Evolutionary conservation across 2,888 invertebrate genomes (phyloP), one percentile per base, ranked within the genome.

Genomic region (Tetragonula carbonaria): DNA sequence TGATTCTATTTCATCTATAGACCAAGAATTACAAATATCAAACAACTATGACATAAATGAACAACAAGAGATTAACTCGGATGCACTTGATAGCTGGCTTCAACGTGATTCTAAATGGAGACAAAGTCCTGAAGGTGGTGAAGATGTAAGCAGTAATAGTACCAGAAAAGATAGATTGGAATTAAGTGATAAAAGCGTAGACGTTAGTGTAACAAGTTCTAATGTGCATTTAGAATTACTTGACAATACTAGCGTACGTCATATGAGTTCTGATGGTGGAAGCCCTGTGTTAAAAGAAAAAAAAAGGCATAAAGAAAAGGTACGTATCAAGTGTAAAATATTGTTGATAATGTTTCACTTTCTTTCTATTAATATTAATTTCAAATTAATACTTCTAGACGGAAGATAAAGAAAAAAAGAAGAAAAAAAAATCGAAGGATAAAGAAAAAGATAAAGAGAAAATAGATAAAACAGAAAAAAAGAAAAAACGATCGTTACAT

Each of bases 91-190:
- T 87, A 95, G 94, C 72, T 97, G 97, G 97, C 95, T 96, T 50
- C 95, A 95, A 38, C 95, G 96, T 0, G 97, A 97, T 93, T 96
- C 96, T 0, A 97, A 96, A 91, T 96, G 96, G 93, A 95, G 97
- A 81, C 95, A 97, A 89, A 97, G 97, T 68, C 97, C 97, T 0
- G 97, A 97, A 95, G 97, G 97, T 95, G 95, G 95, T 18, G 95
- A 95, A 89, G 96, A 96, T 91, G 95, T 95, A 59, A 95, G 95
- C 85, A 95, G 95, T 81, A 95, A 94, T 81, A 95, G 95, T 13
- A 94, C 94, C 1, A 95, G 95, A 83, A 95, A 95, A 88, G 95
- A 96, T 82, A 95, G 95, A 79, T 81, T 93, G 28, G 94, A 94
- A 75, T 80, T 94, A 14, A 94, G 94, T 74, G 93, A 93, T 65